These are phyloP conservation scores for Hipparchia semele DNA, from an alignment of 2,888 invertebrate genomes.

Conservation along the genomic window DNA sequence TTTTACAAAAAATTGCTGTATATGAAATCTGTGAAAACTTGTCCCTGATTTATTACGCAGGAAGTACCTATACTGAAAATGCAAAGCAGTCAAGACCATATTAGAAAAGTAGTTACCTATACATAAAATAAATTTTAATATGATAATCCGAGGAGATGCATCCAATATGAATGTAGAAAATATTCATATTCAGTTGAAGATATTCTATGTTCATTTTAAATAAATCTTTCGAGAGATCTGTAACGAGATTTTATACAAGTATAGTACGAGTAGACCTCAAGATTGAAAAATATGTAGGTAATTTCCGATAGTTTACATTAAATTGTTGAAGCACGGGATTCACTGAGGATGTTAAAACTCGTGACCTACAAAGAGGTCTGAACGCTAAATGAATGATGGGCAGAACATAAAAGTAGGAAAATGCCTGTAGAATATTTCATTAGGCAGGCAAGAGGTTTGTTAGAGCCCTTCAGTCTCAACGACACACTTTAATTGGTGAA, in stretches of 20 bases:
- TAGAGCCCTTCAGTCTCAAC: slow-evolving; percentile 14
- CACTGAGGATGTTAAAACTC: background rate
- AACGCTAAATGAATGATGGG: background rate
- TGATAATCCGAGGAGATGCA: background rate
- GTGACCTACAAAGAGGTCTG: slow-evolving; percentile 3
- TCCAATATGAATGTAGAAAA: background rate
- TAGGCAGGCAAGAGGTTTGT: slow-evolving; percentile 9
- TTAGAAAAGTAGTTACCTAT: too few species aligned
- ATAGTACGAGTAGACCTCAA: too few species aligned
- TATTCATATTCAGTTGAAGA: background rate
- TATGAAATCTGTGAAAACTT: too few species aligned
- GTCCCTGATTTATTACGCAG: too few species aligned
- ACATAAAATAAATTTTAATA: too few species aligned
- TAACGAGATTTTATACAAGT: background rate
- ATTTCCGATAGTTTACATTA: background rate
- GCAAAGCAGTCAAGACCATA: too few species aligned
- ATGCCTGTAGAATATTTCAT: slow-evolving; percentile 17
- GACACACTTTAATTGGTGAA: slow-evolving; percentile 17
- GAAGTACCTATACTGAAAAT: too few species aligned
- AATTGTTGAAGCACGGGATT: background rate
- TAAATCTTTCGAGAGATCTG: background rate
- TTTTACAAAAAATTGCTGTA: too few species aligned
- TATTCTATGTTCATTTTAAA: background rate
- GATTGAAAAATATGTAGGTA: background rate
- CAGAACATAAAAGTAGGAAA: slow-evolving; percentile 2